These are phyloP conservation scores for Acrocephalus kingi DNA, from an alignment of 2,113 vertebrate species.

Conservation along the genomic window DNA sequence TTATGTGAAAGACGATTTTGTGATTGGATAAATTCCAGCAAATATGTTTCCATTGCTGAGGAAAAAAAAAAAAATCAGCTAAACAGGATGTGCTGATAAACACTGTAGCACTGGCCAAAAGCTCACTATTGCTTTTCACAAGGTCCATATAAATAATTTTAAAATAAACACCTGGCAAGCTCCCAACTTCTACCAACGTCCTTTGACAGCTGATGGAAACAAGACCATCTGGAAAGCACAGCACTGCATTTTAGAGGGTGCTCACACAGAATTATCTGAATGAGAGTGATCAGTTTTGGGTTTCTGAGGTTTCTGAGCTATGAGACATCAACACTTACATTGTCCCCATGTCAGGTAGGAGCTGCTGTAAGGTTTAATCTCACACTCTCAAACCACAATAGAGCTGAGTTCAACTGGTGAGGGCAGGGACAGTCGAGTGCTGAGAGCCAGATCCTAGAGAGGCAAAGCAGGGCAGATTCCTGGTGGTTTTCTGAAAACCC, in stretches of 20 bases:
- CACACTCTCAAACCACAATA: neutral
- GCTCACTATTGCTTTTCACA: neutral
- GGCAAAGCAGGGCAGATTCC: neutral
- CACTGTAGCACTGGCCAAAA: neutral
- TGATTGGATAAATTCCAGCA: neutral
- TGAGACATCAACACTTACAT: fast-evolving
- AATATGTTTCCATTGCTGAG: neutral
- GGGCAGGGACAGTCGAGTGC: fast-evolving
- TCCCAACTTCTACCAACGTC: neutral
- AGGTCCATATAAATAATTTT: neutral
- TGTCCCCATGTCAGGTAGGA: fast-evolving
- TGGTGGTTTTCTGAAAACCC: neutral
- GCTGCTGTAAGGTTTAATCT: neutral
- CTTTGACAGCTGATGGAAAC: neutral
- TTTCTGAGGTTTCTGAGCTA: neutral
- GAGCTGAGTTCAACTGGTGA: neutral
- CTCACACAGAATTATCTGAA: neutral
- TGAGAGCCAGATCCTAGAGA: neutral
- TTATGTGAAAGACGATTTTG: neutral
- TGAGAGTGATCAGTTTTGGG: neutral
- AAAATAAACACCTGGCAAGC: neutral
- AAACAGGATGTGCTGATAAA: constrained; percentile 27
- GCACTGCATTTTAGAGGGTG: fast-evolving
- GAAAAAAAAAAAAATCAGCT: neutral
- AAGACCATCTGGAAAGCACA: fast-evolving